A percentile compares a stretch with the other conserved stretches of the same genome.
Evolutionary conservation across 2,888 invertebrate species (phyloP).

Genomic region (Leptinotarsa juncta): DNA sequence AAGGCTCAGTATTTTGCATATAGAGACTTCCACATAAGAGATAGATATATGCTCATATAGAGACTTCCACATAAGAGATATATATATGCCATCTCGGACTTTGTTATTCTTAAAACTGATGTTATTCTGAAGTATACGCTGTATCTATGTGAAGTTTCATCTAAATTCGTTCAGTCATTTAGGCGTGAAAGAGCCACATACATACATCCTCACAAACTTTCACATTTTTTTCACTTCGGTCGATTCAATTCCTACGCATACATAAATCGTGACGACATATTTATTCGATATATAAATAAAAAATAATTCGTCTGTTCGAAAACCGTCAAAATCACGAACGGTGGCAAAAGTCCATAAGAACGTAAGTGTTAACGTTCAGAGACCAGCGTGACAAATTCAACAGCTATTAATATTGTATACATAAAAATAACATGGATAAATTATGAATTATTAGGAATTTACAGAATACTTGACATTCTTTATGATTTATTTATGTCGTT

Average conservation of each 20-base stretch:
- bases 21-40: too few relatives aligned
- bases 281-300: neutral
- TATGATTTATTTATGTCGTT: constrained; percentile 25
- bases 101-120: too few relatives aligned
- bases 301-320: neutral
- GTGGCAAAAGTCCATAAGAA: neutral
- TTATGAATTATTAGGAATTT: constrained; percentile 28
- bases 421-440: constrained; percentile 23
- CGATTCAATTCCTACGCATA: neutral
- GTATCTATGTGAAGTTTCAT: too few relatives aligned
- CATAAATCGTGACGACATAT: neutral
- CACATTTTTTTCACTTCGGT: too few relatives aligned
- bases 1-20: too few relatives aligned
- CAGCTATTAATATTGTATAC: constrained; percentile 15
- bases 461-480: constrained; percentile 34
- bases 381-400: constrained; percentile 22
- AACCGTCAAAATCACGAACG: constrained; percentile 1
- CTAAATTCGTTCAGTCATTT: too few relatives aligned
- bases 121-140: too few relatives aligned
- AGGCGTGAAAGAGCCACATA: too few relatives aligned
- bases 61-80: too few relatives aligned
- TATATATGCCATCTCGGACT: too few relatives aligned
- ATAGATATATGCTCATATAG: too few relatives aligned
- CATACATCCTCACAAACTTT: too few relatives aligned
- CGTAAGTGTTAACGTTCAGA: neutral